Base-by-base conservation (phyloP, 2,888 invertebrate genomes). In the Epinotia demarniana region DNA sequence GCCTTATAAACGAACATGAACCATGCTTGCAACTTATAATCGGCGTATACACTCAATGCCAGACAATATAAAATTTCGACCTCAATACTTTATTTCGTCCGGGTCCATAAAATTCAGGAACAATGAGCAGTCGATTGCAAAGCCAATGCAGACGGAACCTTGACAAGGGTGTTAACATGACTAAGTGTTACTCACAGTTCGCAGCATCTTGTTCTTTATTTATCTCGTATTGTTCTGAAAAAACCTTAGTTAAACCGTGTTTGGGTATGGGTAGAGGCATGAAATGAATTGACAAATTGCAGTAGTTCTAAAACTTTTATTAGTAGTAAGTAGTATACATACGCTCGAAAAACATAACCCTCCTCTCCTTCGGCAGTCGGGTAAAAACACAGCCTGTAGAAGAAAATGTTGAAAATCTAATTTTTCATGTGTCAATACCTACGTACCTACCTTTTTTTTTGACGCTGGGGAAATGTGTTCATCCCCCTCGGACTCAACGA, bases 31-130 rank as follows among this genome's bases (percentile, higher is more conserved):
- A 49, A 49, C 53, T n/a, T 66, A 16, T 16, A 58, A 58, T 16
- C 16, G 8, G n/a, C 69, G 43, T 69, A 46, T 60, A 23, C 60
- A 27, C 16, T 60, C 58, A 69, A 69, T 46, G 58, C 18, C 58
- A 69, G 58, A 58, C 57, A 19, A 43, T 19, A 67, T 39, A 13
- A 46, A 60, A 57, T 62, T 62, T 46, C 55, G 74, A 69, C 74
- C 74, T 46, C 63, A 58, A 74, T 74, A 43, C 39, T 73, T 63
- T 53, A 39, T 72, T 57, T 58, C 58, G 57, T 19, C 57, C 46
- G 57, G 63, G 69, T 11, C 69, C 74, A 63, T 74, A 74, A 74
- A 74, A 63, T 70, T 57, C 74, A 74, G 74, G 74, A 74, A 70
- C 74, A 73, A 63, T 66, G 23, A 33, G 55, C 61, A 39, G 55